Percentiles rank a stretch among this genome's conserved stretches.
phyloP scores from a whole-genome alignment of 2,797 vertebrate genomes.

The Melanotaenia trifasciata region DNA sequence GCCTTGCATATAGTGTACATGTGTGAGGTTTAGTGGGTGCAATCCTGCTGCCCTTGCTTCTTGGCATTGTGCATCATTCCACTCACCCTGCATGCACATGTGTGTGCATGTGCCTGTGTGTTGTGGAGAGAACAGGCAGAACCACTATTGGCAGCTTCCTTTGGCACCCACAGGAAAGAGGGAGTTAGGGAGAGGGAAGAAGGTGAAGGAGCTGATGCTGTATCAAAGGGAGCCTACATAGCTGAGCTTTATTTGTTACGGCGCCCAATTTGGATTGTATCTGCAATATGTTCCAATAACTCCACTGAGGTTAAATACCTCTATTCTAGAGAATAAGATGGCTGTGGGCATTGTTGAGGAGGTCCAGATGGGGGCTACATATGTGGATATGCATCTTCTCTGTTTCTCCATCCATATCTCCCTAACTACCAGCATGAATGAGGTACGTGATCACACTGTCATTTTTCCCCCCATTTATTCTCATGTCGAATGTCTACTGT shows the following conservation, averaged over 20 bases:
- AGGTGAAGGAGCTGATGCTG: conserved; percentile 54
- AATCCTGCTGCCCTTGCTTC: conserved; percentile 19
- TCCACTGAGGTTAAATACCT: conserved; percentile 44
- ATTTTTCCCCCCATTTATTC: conserved; percentile 21
- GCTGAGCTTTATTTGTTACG: conserved; percentile 69
- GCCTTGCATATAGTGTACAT: conserved; percentile 5
- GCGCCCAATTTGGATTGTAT: conserved; percentile 52
- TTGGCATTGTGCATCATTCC: conserved; percentile 36
- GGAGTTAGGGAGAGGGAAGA: conserved; percentile 19
- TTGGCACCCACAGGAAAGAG: conserved; percentile 32
- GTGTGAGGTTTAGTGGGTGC: conserved; percentile 28
- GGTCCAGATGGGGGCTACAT: not conserved
- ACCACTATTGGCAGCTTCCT: conserved; percentile 57
- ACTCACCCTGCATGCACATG: conserved; percentile 21
- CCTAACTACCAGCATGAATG: conserved; percentile 15
- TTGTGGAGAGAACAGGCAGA: conserved; percentile 51
- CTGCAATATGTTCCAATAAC: conserved; percentile 47
- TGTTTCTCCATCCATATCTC: conserved; percentile 20
- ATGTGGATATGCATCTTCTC: conserved; percentile 33
- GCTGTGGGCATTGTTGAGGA: conserved; percentile 18
- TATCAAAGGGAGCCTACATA: conserved; percentile 72
- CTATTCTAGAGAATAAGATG: conserved; percentile 28
- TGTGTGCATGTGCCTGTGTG: conserved; percentile 44
- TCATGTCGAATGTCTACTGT: conserved; percentile 18
- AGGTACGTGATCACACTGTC: not conserved